These are phyloP conservation scores for Oncorhynchus gorbuscha DNA, from an alignment of 2,113 vertebrate genomes.

Conservation along the genomic window DNA sequence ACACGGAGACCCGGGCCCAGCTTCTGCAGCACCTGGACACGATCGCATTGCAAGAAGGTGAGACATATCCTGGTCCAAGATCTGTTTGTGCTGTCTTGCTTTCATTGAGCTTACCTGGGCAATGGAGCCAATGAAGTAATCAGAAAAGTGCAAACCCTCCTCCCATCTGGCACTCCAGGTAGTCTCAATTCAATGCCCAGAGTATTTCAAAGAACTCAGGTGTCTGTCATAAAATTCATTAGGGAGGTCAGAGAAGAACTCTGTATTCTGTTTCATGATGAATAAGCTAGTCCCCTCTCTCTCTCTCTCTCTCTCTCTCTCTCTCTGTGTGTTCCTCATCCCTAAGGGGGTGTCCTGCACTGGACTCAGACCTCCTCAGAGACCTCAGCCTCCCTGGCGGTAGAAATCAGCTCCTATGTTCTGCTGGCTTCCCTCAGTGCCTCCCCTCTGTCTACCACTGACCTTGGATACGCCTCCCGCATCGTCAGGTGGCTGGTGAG, in stretches of 20 bases:
- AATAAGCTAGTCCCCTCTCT: not conserved
- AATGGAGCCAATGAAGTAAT: too few relatives aligned
- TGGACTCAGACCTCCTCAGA: conserved; percentile 36
- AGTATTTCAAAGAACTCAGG: too few relatives aligned
- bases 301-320: too few relatives aligned
- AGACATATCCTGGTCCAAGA: not conserved
- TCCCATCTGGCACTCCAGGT: too few relatives aligned
- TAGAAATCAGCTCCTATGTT: conserved; percentile 68
- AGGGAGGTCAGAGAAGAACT: too few relatives aligned
- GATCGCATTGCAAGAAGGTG: conserved; percentile 40
- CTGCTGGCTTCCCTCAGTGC: conserved; percentile 63
- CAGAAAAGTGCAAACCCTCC: too few relatives aligned
- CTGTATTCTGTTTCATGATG: not conserved
- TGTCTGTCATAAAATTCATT: too few relatives aligned
- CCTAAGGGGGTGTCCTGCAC: conserved; percentile 17
- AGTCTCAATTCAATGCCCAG: too few relatives aligned
- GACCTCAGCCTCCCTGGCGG: conserved; percentile 48
- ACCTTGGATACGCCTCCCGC: conserved; percentile 61
- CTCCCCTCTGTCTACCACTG: conserved; percentile 33
- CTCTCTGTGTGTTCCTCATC: not conserved
- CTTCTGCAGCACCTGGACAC: conserved; percentile 57
- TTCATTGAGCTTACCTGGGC: too few relatives aligned
- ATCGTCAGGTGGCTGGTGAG: conserved; percentile 72
- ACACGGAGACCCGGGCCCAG: conserved; percentile 55
- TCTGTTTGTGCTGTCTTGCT: too few relatives aligned